Conservation (phyloP, 2,888 invertebrate species). For the Trissolcus brochymenae region DNA sequence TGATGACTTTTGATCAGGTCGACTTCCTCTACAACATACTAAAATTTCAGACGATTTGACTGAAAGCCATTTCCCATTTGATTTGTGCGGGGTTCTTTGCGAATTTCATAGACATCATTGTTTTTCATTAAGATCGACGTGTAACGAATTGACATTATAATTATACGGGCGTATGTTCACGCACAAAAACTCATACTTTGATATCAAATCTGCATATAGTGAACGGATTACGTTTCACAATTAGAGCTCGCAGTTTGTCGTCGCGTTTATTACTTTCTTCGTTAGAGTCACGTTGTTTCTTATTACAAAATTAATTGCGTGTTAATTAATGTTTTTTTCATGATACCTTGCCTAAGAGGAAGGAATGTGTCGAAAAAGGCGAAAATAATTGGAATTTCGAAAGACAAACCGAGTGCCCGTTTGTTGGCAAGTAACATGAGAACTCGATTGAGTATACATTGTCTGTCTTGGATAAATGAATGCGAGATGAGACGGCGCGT, state of each 20-base stretch:
- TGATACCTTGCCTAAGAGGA: background rate
- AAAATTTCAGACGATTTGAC: too few species aligned
- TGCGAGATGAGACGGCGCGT: slow-evolving; percentile 15
- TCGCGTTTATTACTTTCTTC: slow-evolving; percentile 5
- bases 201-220: slow-evolving; percentile 21
- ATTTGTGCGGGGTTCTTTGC: background rate
- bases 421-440: too few species aligned
- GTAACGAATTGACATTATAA: background rate
- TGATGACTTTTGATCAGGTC: too few species aligned
- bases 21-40: too few species aligned
- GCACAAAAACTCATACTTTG: slow-evolving; percentile 15
- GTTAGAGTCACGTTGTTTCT: slow-evolving; percentile 3
- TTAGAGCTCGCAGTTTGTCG: slow-evolving; percentile 21
- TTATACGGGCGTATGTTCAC: background rate
- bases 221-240: slow-evolving; percentile 27
- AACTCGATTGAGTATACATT: background rate
- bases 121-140: background rate
- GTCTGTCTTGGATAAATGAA: slow-evolving; percentile 24
- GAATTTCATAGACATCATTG: background rate
- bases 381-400: too few species aligned
- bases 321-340: slow-evolving; percentile 1
- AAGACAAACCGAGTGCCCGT: too few species aligned
- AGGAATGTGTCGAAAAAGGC: background rate
- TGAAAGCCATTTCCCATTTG: too few species aligned
- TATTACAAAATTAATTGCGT: background rate